Conservation (phyloP, 1,140 invertebrate species). For the Grapholita molesta region DNA sequence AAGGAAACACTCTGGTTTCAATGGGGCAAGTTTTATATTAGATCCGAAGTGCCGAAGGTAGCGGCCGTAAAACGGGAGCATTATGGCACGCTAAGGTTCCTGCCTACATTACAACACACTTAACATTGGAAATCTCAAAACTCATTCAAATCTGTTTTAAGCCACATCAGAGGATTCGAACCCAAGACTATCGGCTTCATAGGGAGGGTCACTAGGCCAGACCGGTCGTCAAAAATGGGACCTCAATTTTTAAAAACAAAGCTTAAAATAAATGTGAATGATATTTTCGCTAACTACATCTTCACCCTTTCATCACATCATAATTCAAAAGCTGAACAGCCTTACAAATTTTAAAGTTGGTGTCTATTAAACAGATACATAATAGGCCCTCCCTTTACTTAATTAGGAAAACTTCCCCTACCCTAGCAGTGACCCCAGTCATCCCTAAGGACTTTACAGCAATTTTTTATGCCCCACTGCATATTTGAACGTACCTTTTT, state of each 20-base stretch:
- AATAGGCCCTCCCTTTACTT: not conserved
- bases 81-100: not conserved
- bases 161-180: too few species aligned
- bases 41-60: slow-evolving; percentile 13
- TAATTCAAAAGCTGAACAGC: not conserved
- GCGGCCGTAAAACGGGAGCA: slow-evolving; percentile 1
- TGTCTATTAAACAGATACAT: slow-evolving; percentile 14
- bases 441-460: slow-evolving; percentile 28
- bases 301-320: slow-evolving; percentile 1
- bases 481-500: slow-evolving; percentile 40
- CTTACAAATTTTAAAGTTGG: not conserved
- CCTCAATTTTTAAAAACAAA: too few species aligned
- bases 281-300: not conserved
- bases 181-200: too few species aligned
- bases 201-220: too few species aligned
- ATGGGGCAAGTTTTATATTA: slow-evolving; percentile 15
- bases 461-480: slow-evolving; percentile 40
- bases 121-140: not conserved
- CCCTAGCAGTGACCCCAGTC: not conserved
- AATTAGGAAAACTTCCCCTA: slow-evolving; percentile 8
- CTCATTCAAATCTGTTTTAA: too few species aligned
- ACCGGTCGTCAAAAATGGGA: too few species aligned
- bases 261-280: not conserved
- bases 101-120: not conserved
- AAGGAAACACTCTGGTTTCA: slow-evolving; percentile 13